These are phyloP conservation scores for Drosophila engyochracea DNA, from an alignment of 2,888 invertebrate species.

Conservation along the genomic window DNA sequence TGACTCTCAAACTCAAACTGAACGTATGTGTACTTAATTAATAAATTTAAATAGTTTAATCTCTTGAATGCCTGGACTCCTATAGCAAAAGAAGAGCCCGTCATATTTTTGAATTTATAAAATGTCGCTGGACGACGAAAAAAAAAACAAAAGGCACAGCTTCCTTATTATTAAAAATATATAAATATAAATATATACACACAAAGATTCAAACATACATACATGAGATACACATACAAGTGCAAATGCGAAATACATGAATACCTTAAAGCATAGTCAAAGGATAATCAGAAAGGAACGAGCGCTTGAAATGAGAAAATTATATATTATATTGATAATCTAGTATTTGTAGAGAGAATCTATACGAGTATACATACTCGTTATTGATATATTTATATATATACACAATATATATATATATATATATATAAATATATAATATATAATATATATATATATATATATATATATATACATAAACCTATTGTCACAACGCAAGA, in stretches of 20 bases:
- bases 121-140: conserved; percentile 80
- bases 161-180: conserved; percentile 16
- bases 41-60: conserved; percentile 9
- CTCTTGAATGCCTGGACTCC: conserved; percentile 15
- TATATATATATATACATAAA: conserved; percentile 43
- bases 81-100: conserved; percentile 7
- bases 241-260: conserved; percentile 22
- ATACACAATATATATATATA: conserved; percentile 23
- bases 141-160: conserved; percentile 23
- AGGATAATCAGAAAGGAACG: conserved; percentile 54
- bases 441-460: conserved; percentile 29
- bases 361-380: conserved; percentile 5
- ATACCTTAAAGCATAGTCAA: conserved; percentile 40
- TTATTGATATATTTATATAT: conserved; percentile 54
- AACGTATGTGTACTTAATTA: conserved; percentile 16
- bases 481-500: conserved; percentile 75
- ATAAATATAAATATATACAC: conserved; percentile 5
- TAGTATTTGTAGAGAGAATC: conserved; percentile 21
- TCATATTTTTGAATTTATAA: conserved; percentile 45
- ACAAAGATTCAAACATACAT: conserved; percentile 4
- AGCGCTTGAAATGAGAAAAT: conserved; percentile 33
- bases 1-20: background rate
- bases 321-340: conserved; percentile 21
- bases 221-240: conserved; percentile 1
- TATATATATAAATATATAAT: conserved; percentile 16